Percentiles rank a stretch among this genome's conserved stretches.
These are phyloP conservation scores for Candoia aspera DNA, from an alignment of 2,113 vertebrate species.

Conservation along the genomic window DNA sequence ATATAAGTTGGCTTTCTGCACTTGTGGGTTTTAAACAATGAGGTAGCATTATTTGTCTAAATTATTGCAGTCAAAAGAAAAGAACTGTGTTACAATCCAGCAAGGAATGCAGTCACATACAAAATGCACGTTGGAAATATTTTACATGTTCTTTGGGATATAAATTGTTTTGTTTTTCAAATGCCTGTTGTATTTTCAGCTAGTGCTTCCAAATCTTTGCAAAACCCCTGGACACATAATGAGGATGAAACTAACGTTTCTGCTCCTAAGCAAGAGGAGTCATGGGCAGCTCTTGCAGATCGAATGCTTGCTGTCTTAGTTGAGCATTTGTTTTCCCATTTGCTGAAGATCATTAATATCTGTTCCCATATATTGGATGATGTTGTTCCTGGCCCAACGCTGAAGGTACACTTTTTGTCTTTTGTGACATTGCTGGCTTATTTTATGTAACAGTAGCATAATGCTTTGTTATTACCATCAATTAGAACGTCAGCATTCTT, in stretches of 20 bases:
- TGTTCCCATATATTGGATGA: conserved; percentile 96
- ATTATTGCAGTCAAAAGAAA: background rate
- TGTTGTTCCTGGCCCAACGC: conserved; percentile 86
- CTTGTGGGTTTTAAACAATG: background rate
- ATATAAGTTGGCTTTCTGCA: background rate
- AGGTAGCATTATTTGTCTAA: background rate
- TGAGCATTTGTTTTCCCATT: conserved; percentile 93
- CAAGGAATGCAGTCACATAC: background rate
- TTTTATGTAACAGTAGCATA: background rate
- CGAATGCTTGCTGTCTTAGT: conserved; percentile 85
- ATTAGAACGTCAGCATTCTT: no score
- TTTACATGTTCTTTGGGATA: background rate
- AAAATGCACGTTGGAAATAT: background rate
- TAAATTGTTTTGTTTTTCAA: conserved; percentile 8
- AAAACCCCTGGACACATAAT: conserved; percentile 81
- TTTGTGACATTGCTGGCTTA: background rate
- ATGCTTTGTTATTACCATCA: background rate
- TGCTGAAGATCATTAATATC: conserved; percentile 93
- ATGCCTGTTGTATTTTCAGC: conserved; percentile 70
- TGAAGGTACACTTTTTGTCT: conserved; percentile 77
- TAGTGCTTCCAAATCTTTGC: conserved; percentile 89
- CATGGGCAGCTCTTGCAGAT: conserved; percentile 90
- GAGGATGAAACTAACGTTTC: conserved; percentile 84
- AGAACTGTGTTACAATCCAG: background rate
- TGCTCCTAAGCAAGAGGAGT: conserved; percentile 84